Conservation (phyloP, 1,140 invertebrate species). For the Tetragonula clypearis region DNA sequence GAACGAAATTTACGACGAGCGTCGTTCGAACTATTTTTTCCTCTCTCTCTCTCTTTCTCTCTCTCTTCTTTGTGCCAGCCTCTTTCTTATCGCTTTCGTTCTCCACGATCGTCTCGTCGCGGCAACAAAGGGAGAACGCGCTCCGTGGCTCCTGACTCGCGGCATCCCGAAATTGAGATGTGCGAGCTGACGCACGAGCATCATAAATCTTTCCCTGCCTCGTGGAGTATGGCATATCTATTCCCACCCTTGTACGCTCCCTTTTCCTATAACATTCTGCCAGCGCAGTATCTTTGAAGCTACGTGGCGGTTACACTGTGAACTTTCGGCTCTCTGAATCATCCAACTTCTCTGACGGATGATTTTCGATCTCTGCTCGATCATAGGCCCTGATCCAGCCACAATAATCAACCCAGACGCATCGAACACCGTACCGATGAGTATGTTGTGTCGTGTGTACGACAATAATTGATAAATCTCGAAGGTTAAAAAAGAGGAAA, state of each 20-base stretch:
- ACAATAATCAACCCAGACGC: background rate
- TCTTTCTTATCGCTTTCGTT: constrained; percentile 50
- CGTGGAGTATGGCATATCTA: constrained; percentile 57
- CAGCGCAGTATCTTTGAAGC: constrained; percentile 23
- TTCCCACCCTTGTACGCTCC: constrained; percentile 34
- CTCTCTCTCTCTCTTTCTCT: background rate
- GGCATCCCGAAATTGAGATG: constrained; percentile 69
- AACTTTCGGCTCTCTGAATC: background rate
- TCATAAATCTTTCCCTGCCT: constrained; percentile 68
- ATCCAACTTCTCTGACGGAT: background rate
- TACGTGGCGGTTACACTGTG: constrained; percentile 1
- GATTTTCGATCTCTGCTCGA: constrained; percentile 4
- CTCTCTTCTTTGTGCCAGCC: constrained; percentile 12
- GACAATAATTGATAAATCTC: background rate
- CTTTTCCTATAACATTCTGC: constrained; percentile 32
- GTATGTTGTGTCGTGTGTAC: too few relatives aligned
- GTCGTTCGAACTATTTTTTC: too few relatives aligned
- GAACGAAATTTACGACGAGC: too few relatives aligned
- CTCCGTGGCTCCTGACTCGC: constrained; percentile 54
- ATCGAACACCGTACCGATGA: background rate
- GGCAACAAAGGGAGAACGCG: constrained; percentile 48
- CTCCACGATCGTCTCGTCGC: constrained; percentile 34
- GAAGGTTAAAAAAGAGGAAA: too few relatives aligned
- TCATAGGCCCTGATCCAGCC: background rate
- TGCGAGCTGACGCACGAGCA: constrained; percentile 66